These are phyloP conservation scores for Monoplex corrugatus DNA, from an alignment of 2,888 invertebrate genomes.

Conservation along the genomic window DNA sequence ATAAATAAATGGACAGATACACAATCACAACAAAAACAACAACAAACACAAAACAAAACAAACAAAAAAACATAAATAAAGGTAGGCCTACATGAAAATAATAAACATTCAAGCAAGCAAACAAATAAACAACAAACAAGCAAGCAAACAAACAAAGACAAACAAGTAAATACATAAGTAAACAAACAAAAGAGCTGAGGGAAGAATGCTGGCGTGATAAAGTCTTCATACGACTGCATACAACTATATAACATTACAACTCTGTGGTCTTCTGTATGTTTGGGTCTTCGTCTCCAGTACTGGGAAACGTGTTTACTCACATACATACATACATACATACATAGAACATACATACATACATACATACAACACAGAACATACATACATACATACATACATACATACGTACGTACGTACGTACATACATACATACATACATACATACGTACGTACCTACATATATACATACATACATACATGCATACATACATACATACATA, in stretches of 20 bases:
- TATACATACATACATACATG: not conserved
- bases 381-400: not conserved
- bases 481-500: constrained; percentile 10
- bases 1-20: too few species aligned
- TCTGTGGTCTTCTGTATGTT: too few species aligned
- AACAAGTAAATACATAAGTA: not conserved
- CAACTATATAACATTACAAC: not conserved
- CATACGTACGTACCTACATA: not conserved
- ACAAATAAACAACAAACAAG: too few species aligned
- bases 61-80: too few species aligned
- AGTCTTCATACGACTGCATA: not conserved
- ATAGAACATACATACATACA: not conserved
- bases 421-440: not conserved
- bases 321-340: not conserved
- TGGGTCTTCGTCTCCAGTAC: too few species aligned
- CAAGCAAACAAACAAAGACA: too few species aligned
- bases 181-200: not conserved
- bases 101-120: too few species aligned
- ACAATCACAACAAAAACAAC: too few species aligned
- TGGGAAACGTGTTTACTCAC: not conserved
- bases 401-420: not conserved
- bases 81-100: too few species aligned
- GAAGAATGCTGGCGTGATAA: not conserved
- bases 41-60: too few species aligned
- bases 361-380: not conserved